Evolutionary conservation across 2,797 vertebrate species (phyloP).

Genomic region (Streptopelia turtur): DNA sequence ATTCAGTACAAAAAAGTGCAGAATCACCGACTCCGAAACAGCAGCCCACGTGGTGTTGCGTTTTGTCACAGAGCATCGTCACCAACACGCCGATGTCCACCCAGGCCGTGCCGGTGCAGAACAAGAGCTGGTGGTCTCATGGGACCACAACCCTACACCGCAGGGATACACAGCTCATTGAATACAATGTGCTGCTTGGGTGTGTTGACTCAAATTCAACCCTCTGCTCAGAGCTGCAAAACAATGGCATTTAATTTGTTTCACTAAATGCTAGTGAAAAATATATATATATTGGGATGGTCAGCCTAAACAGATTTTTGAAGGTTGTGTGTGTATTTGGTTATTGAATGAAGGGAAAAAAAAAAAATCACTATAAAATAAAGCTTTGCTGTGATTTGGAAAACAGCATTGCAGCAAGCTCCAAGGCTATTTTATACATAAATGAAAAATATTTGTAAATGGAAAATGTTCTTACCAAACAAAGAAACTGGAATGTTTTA

Average conservation of each 20-base stretch:
- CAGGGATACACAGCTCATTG: accelerated
- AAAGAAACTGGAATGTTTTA: not conserved
- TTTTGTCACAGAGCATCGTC: not conserved
- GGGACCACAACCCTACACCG: not conserved
- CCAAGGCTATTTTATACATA: accelerated
- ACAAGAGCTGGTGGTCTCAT: not conserved
- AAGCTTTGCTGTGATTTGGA: not conserved
- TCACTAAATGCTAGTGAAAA: not conserved
- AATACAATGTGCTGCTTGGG: not conserved
- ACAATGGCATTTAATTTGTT: not conserved
- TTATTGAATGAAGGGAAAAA: not conserved
- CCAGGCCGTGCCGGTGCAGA: accelerated
- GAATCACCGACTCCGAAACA: not conserved
- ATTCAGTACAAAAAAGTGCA: not conserved
- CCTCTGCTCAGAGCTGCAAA: not conserved
- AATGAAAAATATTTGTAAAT: not conserved
- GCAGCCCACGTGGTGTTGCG: accelerated
- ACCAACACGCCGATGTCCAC: accelerated
- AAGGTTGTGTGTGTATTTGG: not conserved
- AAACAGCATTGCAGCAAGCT: not conserved
- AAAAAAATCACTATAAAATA: not conserved
- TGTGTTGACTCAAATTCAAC: not conserved
- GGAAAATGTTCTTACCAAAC: not conserved
- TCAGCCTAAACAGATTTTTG: not conserved
- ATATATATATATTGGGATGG: no score